A percentile compares a stretch with the other conserved stretches of the same genome.
These are phyloP conservation scores for Pinctada fucata DNA, from an alignment of 2,888 invertebrate species.

Conservation along the genomic window DNA sequence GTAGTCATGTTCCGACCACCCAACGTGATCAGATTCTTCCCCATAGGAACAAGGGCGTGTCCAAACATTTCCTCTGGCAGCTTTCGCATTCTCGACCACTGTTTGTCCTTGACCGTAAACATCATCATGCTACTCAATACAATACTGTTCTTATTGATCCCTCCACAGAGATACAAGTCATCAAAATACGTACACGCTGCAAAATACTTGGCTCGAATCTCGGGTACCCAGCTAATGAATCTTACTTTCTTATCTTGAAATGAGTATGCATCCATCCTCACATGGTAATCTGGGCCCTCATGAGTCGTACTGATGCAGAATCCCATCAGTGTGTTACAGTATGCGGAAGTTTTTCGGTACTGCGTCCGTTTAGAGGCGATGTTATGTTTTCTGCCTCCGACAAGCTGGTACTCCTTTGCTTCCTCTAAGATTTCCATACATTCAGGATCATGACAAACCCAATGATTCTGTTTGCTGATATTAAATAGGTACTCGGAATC, in stretches of 20 bases:
- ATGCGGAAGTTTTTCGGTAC: background rate
- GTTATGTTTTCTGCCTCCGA: background rate
- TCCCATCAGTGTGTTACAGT: background rate
- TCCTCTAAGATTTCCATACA: constrained; percentile 14
- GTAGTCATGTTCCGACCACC: background rate
- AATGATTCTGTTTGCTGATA: background rate
- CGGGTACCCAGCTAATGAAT: constrained; percentile 4
- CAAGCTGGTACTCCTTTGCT: constrained; percentile 7
- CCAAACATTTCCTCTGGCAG: constrained; percentile 6
- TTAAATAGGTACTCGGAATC: constrained; percentile 10
- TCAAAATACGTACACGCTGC: constrained; percentile 14
- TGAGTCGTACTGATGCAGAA: background rate
- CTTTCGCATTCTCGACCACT: background rate
- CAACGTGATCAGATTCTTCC: background rate
- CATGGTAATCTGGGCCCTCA: background rate
- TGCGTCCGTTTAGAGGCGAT: constrained; percentile 3
- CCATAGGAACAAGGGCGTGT: constrained; percentile 4
- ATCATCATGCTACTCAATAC: background rate
- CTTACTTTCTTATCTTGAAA: constrained; percentile 8
- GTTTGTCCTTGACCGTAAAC: background rate
- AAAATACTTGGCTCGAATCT: constrained; percentile 4
- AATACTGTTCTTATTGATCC: background rate
- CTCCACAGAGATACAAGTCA: background rate
- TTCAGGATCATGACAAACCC: constrained; percentile 1
- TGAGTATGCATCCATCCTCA: constrained; percentile 12